Conservation (phyloP, 23 tunicate genomes). For the Ascidia mentula region DNA sequence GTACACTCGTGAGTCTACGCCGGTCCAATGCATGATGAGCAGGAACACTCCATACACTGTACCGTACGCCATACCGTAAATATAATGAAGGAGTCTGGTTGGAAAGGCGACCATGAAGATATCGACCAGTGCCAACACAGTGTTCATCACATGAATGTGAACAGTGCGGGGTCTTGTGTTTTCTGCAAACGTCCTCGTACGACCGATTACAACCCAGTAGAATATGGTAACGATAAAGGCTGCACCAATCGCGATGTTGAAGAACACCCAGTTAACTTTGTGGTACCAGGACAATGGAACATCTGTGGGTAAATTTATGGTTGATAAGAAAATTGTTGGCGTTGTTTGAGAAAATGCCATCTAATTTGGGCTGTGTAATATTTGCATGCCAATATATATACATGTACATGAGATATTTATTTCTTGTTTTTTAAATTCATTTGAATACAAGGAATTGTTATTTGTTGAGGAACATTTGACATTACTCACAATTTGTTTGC, state of each 20-base stretch:
- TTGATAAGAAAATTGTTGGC: background rate
- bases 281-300: conserved; percentile 44
- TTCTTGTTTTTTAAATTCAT: too few species aligned
- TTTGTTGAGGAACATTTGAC: too few species aligned
- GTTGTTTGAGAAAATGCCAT: too few species aligned
- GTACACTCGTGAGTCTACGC: conserved; percentile 34
- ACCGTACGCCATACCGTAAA: conserved; percentile 34
- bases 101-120: conserved; percentile 56
- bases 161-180: conserved; percentile 39
- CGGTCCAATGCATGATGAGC: conserved; percentile 40
- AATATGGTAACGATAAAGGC: conserved; percentile 38
- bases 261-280: conserved; percentile 40
- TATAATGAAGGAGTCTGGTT: conserved; percentile 33
- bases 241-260: conserved; percentile 19
- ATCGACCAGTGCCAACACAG: conserved; percentile 33
- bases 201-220: conserved; percentile 44
- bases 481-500: too few species aligned
- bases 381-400: too few species aligned
- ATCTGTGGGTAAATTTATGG: background rate
- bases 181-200: conserved; percentile 17
- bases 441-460: too few species aligned
- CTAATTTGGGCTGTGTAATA: too few species aligned
- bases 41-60: conserved; percentile 29
- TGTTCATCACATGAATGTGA: conserved; percentile 45
- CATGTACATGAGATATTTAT: too few species aligned